Percentiles rank a stretch among this genome's conserved stretches.
These are phyloP conservation scores for Arctia plantaginis DNA, from an alignment of 2,888 invertebrate species.

Conservation along the genomic window DNA sequence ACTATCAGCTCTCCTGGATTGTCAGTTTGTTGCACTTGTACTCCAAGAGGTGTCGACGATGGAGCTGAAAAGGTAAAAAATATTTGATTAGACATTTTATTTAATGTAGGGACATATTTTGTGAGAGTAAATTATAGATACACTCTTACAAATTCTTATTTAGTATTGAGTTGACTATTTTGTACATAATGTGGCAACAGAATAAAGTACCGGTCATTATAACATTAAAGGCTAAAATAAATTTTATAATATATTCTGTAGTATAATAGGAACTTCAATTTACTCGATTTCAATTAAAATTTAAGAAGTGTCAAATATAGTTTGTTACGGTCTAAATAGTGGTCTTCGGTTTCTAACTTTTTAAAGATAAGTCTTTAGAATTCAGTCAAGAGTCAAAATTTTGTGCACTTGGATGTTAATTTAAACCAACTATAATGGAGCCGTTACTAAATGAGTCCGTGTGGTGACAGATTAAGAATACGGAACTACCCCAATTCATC, in stretches of 20 bases:
- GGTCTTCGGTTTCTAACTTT: no score
- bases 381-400: neutral
- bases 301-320: no score
- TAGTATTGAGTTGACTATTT: no score
- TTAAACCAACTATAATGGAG: neutral
- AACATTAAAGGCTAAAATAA: neutral
- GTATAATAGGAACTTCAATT: neutral
- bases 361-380: no score
- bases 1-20: slow-evolving; percentile 78
- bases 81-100: neutral
- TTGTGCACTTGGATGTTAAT: neutral
- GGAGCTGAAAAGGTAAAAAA: slow-evolving; percentile 65
- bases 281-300: no score
- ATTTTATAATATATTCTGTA: no score
- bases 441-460: no score
- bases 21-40: slow-evolving; percentile 79
- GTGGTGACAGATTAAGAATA: no score
- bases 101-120: neutral
- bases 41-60: slow-evolving; percentile 76
- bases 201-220: neutral
- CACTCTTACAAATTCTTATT: no score
- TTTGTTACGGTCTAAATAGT: no score
- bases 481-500: no score
- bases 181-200: neutral
- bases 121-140: no score